These are phyloP conservation scores for Fabriciana adippe DNA, from an alignment of 2,888 invertebrate genomes.

Conservation along the genomic window DNA sequence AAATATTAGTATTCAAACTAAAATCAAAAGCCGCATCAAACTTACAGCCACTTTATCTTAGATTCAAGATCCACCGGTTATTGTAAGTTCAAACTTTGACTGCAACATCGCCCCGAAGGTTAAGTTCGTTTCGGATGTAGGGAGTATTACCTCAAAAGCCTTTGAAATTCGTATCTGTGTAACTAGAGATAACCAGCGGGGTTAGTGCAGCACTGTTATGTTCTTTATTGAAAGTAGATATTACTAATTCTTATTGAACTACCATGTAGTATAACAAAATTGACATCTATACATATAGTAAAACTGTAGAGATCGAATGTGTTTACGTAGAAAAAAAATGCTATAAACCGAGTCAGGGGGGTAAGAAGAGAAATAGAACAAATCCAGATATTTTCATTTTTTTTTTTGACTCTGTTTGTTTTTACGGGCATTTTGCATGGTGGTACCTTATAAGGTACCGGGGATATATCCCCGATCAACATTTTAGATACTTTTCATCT, in stretches of 20 bases:
- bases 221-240: constrained; percentile 8
- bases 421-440: no score
- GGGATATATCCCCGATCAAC: no score
- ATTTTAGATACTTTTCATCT: no score
- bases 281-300: no score
- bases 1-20: neutral
- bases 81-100: constrained; percentile 5
- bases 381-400: no score
- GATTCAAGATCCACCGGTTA: neutral
- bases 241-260: neutral
- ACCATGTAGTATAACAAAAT: neutral
- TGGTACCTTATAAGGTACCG: no score
- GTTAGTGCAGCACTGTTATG: constrained; percentile 6
- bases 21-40: neutral
- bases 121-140: constrained; percentile 28
- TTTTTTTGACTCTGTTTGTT: no score
- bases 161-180: constrained; percentile 31
- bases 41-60: neutral
- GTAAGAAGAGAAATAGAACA: no score
- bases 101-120: constrained; percentile 21
- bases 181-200: constrained; percentile 25
- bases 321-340: no score
- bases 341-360: no score
- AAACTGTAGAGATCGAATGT: no score
- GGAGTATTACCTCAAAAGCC: constrained; percentile 29